Evolutionary conservation across 2,888 invertebrate species (phyloP), one percentile per base, ranked within the genome.

Genomic region (Oegoconia quadripuncta): DNA sequence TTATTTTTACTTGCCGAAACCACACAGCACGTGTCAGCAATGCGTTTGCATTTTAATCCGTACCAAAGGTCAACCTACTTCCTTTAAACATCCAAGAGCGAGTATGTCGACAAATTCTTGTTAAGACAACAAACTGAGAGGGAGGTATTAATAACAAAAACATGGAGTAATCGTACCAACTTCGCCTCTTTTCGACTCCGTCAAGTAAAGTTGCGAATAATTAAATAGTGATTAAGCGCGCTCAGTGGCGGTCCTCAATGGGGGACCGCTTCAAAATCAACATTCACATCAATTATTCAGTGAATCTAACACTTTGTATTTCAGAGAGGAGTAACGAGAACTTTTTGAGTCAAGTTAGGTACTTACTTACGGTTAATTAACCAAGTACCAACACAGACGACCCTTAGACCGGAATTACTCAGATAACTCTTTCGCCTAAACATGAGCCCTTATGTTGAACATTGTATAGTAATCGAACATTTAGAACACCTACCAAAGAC

Each of bases 201-300:
- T 55, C 51, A 54, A 57, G 60, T 26, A 44, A 49, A 74, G 75
- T 76, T 77, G 53, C 69, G 70, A 63, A 77, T 82, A 82, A 81
- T 81, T 81, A 82, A 81, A 80, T 76, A 76, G 76, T 75, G 72
- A 82, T 82, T 80, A 80, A 65, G 76, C 59, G 50, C 46, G 17
- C 11, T 12, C 34, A 4, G 9, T 3, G 11, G 13, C 8, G 4
- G 64, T 65, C 51, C 63, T 52, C 32, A 73, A 44, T 56, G 28
- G 20, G 42, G 18, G 35, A 59, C 39, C 20, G 17, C 8, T n/a
- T n/a, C 12, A 4, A 29, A 28, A 11, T 28, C 16, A 29, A 37
- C 26, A 25, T 37, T 15, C 23, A n/a, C 39, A 25, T 25, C 16
- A 34, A 16, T 25, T 32, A 32, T 32, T 32, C 31, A 32, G 20